Base-by-base conservation (phyloP, 2,113 vertebrate genomes). In the Pelodiscus sinensis region DNA sequence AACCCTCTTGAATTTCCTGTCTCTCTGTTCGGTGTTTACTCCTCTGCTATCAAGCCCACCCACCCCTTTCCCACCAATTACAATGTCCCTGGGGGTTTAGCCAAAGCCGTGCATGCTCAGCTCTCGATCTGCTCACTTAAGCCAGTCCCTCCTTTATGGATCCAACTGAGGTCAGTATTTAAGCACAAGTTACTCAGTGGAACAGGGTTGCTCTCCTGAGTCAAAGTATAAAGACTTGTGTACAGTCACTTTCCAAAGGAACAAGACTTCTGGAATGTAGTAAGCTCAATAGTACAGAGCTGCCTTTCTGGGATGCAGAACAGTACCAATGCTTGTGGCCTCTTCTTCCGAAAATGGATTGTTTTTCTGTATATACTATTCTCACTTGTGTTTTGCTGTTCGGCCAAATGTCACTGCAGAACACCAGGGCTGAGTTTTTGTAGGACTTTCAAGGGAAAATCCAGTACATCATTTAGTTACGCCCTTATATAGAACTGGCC, bases 11-110 rank as follows among this genome's bases (percentile, higher is more conserved):
- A 44, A 38, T 44, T 75, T 73, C 18, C 65, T 21, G 4, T 81
- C 88, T 92, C 89, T 91, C 94, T 91, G 90, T 83, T 75, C 8
- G 10, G 86, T 51, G 85, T 90, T 57, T 38, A 1, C 21, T 8
- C 22, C 9, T 80, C 55, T 56, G 57, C 90, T 82, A 1, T 19
- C 27, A 1, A 18, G 18, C 22, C 2, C 4, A 4, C 31, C 12
- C 25, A 1, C 5, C 31, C 50, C 19, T 31, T 57, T 82, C 85
- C 88, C 52, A 86, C 0, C 13, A 6, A 24, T 88, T 54, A 27
- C 68, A n/a, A 18, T 1, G 62, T 29, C 58, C 12, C 0, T 11
- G 2, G 73, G 12, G 55, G 11, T 51, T 87, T 27, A 15, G 82
- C 88, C 88, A 65, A 65, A 90, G 92, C 81, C 18, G 1, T 10